A percentile compares a stretch with the other conserved stretches of the same genome.
phyloP scores from a whole-genome alignment of 1,140 invertebrate genomes.

The Bradynema listronoti region DNA sequence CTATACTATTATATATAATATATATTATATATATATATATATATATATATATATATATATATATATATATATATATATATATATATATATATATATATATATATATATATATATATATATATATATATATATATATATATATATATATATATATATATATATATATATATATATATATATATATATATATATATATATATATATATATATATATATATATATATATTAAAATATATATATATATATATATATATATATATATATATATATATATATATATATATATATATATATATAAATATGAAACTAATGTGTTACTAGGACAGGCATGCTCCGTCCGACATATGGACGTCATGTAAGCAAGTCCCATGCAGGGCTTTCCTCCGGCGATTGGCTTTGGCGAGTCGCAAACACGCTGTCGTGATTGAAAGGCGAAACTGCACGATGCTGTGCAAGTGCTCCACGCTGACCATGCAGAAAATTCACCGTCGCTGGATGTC shows the following conservation, averaged over 20 bases:
- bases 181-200: too few relatives aligned
- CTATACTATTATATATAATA: too few relatives aligned
- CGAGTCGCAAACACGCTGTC: constrained; percentile 69
- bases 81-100: too few relatives aligned
- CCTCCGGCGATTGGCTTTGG: constrained; percentile 72
- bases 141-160: too few relatives aligned
- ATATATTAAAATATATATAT: background rate
- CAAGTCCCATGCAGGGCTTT: constrained; percentile 59
- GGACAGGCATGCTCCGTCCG: constrained; percentile 28
- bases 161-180: too few relatives aligned
- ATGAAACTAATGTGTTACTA: constrained; percentile 18
- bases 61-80: too few relatives aligned
- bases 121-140: too few relatives aligned
- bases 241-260: background rate
- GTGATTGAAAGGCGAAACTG: constrained; percentile 52
- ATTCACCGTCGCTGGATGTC: constrained; percentile 44
- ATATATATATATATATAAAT: background rate
- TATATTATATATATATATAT: too few relatives aligned
- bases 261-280: background rate
- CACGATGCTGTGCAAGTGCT: constrained; percentile 56
- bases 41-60: too few relatives aligned
- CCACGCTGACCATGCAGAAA: constrained; percentile 59
- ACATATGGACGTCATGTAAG: constrained; percentile 47
- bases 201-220: background rate
- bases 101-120: too few relatives aligned